Conservation (phyloP, 1,140 invertebrate species). For the Tetramorium alpestre region DNA sequence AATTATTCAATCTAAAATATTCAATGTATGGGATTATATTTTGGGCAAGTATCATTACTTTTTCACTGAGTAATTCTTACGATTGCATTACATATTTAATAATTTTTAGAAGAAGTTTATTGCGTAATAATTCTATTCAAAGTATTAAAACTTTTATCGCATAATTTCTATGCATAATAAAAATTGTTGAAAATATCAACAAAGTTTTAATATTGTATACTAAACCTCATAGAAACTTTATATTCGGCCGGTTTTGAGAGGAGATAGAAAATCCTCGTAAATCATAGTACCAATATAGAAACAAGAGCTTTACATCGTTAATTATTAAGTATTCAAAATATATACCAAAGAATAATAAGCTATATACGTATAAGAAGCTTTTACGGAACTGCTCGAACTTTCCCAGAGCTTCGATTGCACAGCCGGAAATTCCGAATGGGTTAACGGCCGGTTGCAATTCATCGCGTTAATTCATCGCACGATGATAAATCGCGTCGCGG, state of each 20-base stretch:
- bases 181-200: background rate
- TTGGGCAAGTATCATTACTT: background rate
- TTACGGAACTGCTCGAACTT: background rate
- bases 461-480: slow-evolving; percentile 26
- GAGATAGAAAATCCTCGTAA: background rate
- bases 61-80: background rate
- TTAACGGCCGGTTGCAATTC: slow-evolving; percentile 23
- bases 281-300: background rate
- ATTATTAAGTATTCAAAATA: background rate
- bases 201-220: background rate
- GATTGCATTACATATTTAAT: background rate
- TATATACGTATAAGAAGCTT: background rate
- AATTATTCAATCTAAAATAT: background rate
- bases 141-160: background rate
- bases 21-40: background rate
- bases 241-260: background rate
- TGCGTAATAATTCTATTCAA: background rate
- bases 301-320: background rate
- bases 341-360: background rate
- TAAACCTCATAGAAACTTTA: background rate
- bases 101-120: background rate
- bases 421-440: background rate
- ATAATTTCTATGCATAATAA: background rate
- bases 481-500: slow-evolving; percentile 7
- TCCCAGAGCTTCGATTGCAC: background rate